phyloP scores from a whole-genome alignment of 2,888 invertebrate species.

The Nebria salina region DNA sequence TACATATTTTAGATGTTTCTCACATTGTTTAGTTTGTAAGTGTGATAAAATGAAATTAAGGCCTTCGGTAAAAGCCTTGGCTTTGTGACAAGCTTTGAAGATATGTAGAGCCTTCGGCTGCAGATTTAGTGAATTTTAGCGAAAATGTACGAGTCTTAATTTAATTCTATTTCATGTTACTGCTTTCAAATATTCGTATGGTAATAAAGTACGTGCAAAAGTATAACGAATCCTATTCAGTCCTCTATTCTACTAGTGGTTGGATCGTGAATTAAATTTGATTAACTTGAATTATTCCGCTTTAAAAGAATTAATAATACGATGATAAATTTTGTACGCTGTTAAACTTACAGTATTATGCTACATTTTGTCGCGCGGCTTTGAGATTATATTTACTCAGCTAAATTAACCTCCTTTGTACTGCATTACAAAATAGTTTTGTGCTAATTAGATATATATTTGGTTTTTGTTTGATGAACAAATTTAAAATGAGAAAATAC shows the following conservation, averaged over 20 bases:
- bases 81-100: neutral
- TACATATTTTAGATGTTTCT: too few relatives aligned
- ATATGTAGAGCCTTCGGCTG: neutral
- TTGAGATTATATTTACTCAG: neutral
- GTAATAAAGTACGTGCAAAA: neutral
- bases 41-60: neutral
- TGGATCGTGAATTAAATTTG: neutral
- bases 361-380: neutral
- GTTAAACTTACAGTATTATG: neutral
- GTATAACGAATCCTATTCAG: neutral
- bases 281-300: neutral
- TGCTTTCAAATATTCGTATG: neutral
- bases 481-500: too few relatives aligned
- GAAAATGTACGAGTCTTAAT: neutral
- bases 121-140: neutral
- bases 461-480: too few relatives aligned
- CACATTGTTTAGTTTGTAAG: too few relatives aligned
- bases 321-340: neutral
- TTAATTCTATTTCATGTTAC: neutral
- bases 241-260: neutral
- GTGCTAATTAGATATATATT: too few relatives aligned
- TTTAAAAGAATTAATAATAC: neutral
- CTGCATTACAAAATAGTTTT: neutral
- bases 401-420: neutral
- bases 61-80: neutral